Base-by-base conservation (phyloP, 2,888 invertebrate genomes). In the Timema cristinae region DNA sequence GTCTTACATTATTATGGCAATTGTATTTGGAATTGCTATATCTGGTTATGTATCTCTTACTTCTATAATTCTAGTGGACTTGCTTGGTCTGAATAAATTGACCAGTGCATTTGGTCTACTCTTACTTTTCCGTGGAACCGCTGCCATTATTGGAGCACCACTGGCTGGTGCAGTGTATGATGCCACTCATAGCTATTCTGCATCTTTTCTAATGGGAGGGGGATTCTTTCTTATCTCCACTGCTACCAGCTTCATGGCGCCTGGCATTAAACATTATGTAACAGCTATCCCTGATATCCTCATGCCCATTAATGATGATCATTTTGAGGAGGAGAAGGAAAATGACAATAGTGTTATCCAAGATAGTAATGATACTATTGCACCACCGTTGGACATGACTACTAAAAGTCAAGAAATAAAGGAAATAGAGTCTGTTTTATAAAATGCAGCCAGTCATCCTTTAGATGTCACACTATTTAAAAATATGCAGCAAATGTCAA, bases 1-100 rank as follows among this genome's bases (percentile, higher is more conserved):
- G 9, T 84, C 91, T 70, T 94, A 94, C 79, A 89, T 95, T 68
- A 84, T 88, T 2, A 91, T 95, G 83, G 89, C 95, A 54, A 86
- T 95, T 76, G 91, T 94, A 79, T 98, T 97, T 81, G 98, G 97
- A 74, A 86, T 97, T 76, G 95, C 95, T 79, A 91, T 95, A 77
- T 94, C 98, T 75, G 97, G 97, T 75, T 98, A 96, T 85, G 97
- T 99, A 80, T 97, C 98, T 10, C 86, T 99, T 73, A 98, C 98
- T 61, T 98, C 98, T 68, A 98, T 98, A 80, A 97, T 98, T 80
- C 87, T 99, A 75, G 97, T 98, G 77, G 98, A 99, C 82, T 86
- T 98, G 54, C 87, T 99, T 67, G 98, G 98, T 2, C 85, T 99
- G 81, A 97, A 98, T 81, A 94, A 94, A 81, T 85, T 99, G 77